These are phyloP conservation scores for Sarcophaga subvicina DNA, from an alignment of 2,888 invertebrate genomes.

Conservation along the genomic window DNA sequence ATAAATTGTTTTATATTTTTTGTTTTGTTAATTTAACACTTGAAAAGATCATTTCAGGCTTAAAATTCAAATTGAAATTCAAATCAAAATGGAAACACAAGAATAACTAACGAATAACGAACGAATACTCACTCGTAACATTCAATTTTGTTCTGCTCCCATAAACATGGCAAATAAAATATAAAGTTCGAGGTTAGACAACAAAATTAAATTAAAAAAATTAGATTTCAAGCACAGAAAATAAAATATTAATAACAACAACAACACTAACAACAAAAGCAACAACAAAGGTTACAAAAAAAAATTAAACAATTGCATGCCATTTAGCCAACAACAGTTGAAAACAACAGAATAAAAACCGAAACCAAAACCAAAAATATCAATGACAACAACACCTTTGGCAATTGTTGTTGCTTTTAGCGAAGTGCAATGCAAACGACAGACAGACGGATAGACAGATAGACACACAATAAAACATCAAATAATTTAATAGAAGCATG, in stretches of 20 bases:
- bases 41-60: constrained; percentile 45
- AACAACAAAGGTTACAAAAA: background rate
- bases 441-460: background rate
- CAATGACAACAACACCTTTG: constrained; percentile 68
- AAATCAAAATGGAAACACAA: constrained; percentile 18
- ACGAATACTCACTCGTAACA: background rate
- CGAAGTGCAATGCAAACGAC: constrained; percentile 8
- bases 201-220: constrained; percentile 48
- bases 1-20: constrained; percentile 9
- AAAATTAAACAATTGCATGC: constrained; percentile 40
- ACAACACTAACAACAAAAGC: background rate
- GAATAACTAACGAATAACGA: background rate
- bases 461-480: background rate
- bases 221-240: constrained; percentile 59
- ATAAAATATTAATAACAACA: constrained; percentile 8
- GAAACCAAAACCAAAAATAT: constrained; percentile 57
- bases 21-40: constrained; percentile 19
- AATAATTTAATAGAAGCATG: constrained; percentile 28
- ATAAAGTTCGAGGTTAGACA: constrained; percentile 74
- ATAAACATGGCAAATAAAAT: constrained; percentile 71
- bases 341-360: constrained; percentile 18
- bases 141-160: constrained; percentile 72
- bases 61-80: constrained; percentile 40
- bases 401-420: constrained; percentile 50
- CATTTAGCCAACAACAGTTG: constrained; percentile 46